Conservation (phyloP, 2,797 vertebrate species). For the Rhadinocentrus ornatus region DNA sequence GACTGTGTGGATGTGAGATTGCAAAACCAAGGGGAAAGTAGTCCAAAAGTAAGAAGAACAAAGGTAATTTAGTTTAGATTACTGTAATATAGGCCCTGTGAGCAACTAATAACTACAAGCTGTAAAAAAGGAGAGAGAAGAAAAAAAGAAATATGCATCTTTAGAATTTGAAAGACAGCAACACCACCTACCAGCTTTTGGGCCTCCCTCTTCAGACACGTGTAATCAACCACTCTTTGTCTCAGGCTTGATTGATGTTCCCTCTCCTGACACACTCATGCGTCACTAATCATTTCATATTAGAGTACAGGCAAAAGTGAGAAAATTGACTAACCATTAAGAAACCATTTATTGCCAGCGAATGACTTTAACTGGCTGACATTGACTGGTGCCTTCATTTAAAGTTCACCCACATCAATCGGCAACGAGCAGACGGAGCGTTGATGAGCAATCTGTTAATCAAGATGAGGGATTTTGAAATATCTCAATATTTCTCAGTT, state of each 20-base stretch:
- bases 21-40: slow-evolving; percentile 9
- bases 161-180: slow-evolving; percentile 42
- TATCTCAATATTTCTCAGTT: slow-evolving; percentile 15
- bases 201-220: slow-evolving; percentile 59
- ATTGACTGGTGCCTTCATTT: slow-evolving; percentile 64
- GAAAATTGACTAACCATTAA: slow-evolving; percentile 75
- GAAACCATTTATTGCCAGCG: slow-evolving; percentile 70
- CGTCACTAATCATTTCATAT: slow-evolving; percentile 78
- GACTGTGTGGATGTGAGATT: not conserved
- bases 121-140: slow-evolving; percentile 41
- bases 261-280: slow-evolving; percentile 66
- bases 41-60: not conserved
- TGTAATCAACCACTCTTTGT: slow-evolving; percentile 73
- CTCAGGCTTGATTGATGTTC: slow-evolving; percentile 74
- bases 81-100: not conserved
- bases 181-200: slow-evolving; percentile 19
- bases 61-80: not conserved
- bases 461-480: slow-evolving; percentile 25
- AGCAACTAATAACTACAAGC: slow-evolving; percentile 45
- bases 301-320: slow-evolving; percentile 61
- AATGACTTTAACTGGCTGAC: slow-evolving; percentile 62
- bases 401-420: slow-evolving; percentile 54
- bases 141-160: slow-evolving; percentile 47
- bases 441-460: slow-evolving; percentile 13
- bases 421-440: slow-evolving; percentile 14